Base-by-base conservation (phyloP, 2,888 invertebrate genomes). In the Drosophila pseudotalamancana region DNA sequence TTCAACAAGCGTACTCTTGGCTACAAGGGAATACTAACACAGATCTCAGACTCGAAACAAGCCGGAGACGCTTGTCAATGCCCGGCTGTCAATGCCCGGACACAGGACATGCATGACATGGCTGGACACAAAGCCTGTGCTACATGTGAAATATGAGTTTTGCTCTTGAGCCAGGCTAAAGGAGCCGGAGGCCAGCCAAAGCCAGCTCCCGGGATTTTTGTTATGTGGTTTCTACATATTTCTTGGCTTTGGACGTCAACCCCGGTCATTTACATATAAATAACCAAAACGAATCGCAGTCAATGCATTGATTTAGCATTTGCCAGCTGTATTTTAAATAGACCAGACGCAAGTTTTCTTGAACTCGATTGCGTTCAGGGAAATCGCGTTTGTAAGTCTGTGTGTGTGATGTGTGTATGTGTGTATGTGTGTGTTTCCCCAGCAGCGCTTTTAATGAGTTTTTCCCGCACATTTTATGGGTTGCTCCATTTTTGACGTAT, bases 201-300 rank as follows among this genome's bases (percentile, higher is more conserved):
- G 21, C 21, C 45, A 23, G 56, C 27, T 63, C 39, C 50, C 53
- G 1, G 18, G 42, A 11, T n/a, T 43, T 27, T 23, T 62, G 50
- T 54, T 68, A 68, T 67, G 48, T 64, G 53, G 29, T 53, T 54
- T 35, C 45, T 45, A 50, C 25, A 16, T 8, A 18, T 51, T 34
- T 39, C 21, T 42, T 29, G 37, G 19, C 45, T 21, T 19, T 9
- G 32, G 37, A 27, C 43, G 16, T 14, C 12, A 12, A 39, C 6
- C 9, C 63, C 32, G 64, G 59, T 69, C 72, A 82, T 82, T 82
- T 87, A 72, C 81, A 82, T 82, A 82, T 87, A 82, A 86, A 82
- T 82, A 86, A 79, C 64, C 62, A 53, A 63, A 67, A 32, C 51
- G 32, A 48, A 37, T 46, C 39, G 6, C 16, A 12, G 35, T 1